Evolutionary conservation across 2,797 vertebrate species (phyloP), one percentile per base, ranked within the genome.

Genomic region (Leptoclinus maculatus): DNA sequence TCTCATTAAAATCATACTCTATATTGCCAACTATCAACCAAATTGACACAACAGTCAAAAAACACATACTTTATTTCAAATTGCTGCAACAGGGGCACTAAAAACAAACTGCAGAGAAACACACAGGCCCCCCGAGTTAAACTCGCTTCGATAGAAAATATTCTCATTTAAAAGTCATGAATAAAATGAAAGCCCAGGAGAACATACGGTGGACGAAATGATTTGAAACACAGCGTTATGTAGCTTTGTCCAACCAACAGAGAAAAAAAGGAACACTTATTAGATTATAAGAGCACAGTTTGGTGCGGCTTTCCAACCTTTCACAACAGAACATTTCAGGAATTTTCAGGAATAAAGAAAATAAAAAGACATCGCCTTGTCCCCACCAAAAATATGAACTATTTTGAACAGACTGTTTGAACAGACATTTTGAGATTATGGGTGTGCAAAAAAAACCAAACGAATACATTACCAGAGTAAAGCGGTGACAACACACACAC

Each of bases 231-330:
- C 82, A 80, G 80, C 79, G 7, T 66, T 25, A 56, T 17, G 82
- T 5, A 88, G 87, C 87, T 71, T 80, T 75, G 85, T 84, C 82
- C 82, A 88, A 73, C 80, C 78, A 87, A 88, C 71, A 84, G 64
- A 87, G 34, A 43, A 79, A 94, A 90, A 96, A 97, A 97, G 94
- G 94, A 97, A 96, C 95, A 97, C 96, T 94, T 95, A 88, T 93
- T 93, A 90, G 93, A 94, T 87, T 82, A 88, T 97, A 97, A 97
- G 96, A 97, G 97, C 97, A 98, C 97, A 96, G 94, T 96, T 95
- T 94, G 97, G 96, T 96, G 94, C 91, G 91, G 94, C 94, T 91
- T 94, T 89, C 85, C 83, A 87, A 86, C 84, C 73, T 86, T 83
- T 76, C 63, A 76, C 81, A 83, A 79, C 43, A 85, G 43, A 80